A percentile compares a stretch with the other conserved stretches of the same genome.
Evolutionary conservation across 2,888 invertebrate species (phyloP).

Genomic region (Idaea straminata): DNA sequence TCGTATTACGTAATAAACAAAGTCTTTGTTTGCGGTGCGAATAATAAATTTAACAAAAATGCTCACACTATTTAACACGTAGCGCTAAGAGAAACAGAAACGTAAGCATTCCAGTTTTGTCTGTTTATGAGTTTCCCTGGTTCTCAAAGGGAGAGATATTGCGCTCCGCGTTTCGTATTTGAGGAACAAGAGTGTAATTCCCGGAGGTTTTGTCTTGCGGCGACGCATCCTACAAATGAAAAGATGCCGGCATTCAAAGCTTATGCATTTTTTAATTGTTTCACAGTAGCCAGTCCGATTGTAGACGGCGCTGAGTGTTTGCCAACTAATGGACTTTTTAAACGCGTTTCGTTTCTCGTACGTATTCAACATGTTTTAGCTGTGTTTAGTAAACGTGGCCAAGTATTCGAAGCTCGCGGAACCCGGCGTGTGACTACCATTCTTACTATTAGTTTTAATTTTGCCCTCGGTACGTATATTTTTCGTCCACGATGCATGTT

Average conservation of each 20-base stretch:
- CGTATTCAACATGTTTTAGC: constrained; percentile 22
- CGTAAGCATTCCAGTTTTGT: constrained; percentile 57
- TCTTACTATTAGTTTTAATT: constrained; percentile 52
- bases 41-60: constrained; percentile 27
- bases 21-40: background rate
- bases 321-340: constrained; percentile 54
- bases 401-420: constrained; percentile 50
- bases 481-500: constrained; percentile 27
- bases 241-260: constrained; percentile 66
- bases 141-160: constrained; percentile 73
- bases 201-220: constrained; percentile 73
- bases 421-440: constrained; percentile 39
- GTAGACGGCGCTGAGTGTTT: constrained; percentile 41
- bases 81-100: constrained; percentile 48
- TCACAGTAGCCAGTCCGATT: constrained; percentile 41
- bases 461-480: constrained; percentile 44
- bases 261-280: constrained; percentile 68
- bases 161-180: constrained; percentile 64
- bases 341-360: constrained; percentile 41
- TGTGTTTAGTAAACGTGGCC: constrained; percentile 25
- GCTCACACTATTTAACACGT: constrained; percentile 40
- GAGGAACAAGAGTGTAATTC: constrained; percentile 73
- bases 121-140: constrained; percentile 67
- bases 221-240: constrained; percentile 67
- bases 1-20: constrained; percentile 1